Conservation (phyloP, 2,888 invertebrate genomes). For the Apotomis turbidana region DNA sequence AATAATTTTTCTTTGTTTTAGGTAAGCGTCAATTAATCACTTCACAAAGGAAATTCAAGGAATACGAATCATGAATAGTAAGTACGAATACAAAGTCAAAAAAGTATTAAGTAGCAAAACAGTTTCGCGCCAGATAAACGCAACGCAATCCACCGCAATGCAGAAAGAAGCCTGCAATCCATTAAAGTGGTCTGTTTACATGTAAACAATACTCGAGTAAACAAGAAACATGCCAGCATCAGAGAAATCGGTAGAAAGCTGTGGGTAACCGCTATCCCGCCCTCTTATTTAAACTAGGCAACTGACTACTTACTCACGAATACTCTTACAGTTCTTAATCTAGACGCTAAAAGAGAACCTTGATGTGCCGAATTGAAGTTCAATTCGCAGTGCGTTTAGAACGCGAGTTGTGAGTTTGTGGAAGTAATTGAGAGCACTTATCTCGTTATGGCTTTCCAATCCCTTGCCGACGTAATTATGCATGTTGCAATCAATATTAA, state of each 20-base stretch:
- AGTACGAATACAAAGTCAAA: too few species aligned
- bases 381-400: slow-evolving; percentile 47
- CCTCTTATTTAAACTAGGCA: slow-evolving; percentile 73
- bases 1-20: slow-evolving; percentile 8
- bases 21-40: slow-evolving; percentile 1
- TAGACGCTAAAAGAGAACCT: background rate
- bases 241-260: slow-evolving; percentile 73
- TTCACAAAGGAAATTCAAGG: background rate
- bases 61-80: background rate
- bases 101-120: background rate
- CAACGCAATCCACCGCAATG: slow-evolving; percentile 19
- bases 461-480: slow-evolving; percentile 34
- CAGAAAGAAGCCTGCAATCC: slow-evolving; percentile 13
- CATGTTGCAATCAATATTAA: slow-evolving; percentile 34
- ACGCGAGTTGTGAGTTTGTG: background rate
- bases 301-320: slow-evolving; percentile 42
- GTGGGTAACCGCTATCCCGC: slow-evolving; percentile 66
- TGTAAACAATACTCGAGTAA: slow-evolving; percentile 38
- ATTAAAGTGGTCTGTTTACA: slow-evolving; percentile 38
- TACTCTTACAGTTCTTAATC: slow-evolving; percentile 42
- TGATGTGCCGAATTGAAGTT: slow-evolving; percentile 28
- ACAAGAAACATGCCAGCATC: slow-evolving; percentile 49
- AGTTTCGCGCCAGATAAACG: background rate
- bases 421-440: slow-evolving; percentile 27
- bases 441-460: slow-evolving; percentile 39